These are phyloP conservation scores for Ormyrus nitidulus DNA, from an alignment of 2,888 invertebrate species.

Conservation along the genomic window DNA sequence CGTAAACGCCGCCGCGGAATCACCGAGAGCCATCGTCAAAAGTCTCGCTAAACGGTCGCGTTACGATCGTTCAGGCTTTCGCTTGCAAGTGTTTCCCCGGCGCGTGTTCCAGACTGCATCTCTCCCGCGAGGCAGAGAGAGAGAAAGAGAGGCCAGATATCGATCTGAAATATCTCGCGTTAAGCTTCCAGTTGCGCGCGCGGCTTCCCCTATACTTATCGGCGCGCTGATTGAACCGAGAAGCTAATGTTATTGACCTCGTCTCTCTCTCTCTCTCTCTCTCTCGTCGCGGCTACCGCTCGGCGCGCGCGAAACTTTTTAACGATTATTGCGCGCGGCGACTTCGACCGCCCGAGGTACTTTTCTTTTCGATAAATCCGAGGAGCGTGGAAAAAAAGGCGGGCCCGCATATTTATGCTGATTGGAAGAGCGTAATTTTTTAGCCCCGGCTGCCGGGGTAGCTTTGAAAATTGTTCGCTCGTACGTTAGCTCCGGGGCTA, in stretches of 20 bases:
- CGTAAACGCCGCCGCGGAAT: not conserved
- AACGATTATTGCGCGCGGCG: not conserved
- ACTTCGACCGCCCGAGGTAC: not conserved
- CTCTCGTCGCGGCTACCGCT: not conserved
- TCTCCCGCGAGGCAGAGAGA: conserved; percentile 22
- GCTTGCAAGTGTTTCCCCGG: not conserved
- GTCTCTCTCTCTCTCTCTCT: not conserved
- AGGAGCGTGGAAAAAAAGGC: not conserved
- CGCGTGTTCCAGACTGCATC: not conserved
- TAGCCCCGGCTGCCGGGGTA: not conserved
- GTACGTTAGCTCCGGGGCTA: conserved; percentile 27
- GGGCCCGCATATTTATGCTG: conserved; percentile 32
- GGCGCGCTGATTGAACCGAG: no score
- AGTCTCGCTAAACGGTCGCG: not conserved
- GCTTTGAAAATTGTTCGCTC: not conserved
- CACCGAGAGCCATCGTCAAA: not conserved
- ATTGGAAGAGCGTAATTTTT: conserved; percentile 25
- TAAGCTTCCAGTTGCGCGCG: conserved; percentile 2
- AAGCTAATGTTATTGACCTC: no score
- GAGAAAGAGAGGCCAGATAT: conserved; percentile 31
- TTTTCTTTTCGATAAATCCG: conserved; percentile 15
- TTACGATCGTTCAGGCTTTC: conserved; percentile 4
- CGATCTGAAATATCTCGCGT: conserved; percentile 48
- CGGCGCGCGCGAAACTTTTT: conserved; percentile 10
- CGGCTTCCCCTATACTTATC: conserved; percentile 3